Evolutionary conservation across 1,140 invertebrate species (phyloP), one percentile per base, ranked within the genome.

Genomic region (Drosophila ananassae): DNA sequence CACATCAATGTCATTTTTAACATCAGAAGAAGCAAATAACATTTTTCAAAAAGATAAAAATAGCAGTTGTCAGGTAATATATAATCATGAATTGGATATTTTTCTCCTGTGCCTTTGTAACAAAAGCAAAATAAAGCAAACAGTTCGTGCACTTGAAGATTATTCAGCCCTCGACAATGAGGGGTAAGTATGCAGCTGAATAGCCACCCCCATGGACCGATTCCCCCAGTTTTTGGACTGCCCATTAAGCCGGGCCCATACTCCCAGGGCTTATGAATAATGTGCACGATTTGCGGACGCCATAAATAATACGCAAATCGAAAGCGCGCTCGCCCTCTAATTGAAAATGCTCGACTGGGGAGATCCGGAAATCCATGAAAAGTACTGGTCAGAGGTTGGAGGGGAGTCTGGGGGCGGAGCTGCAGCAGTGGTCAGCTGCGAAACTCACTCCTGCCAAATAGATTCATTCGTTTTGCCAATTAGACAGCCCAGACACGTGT

Each of bases 221-320:
- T 22, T 34, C 30, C 39, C 44, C 57, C 37, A 24, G 32, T 17
- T 44, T 32, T 34, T 64, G 30, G 44, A 48, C 44, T 60, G 54
- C 28, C 59, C 82, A 85, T 85, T 85, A 85, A 85, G 41, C 83
- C 75, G 69, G 74, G 41, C 79, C 57, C 77, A 62, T 71, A 32
- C 44, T 32, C 60, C 39, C 47, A 64, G 63, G 66, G 82, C 82
- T 89, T 87, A 87, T 87, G 82, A 87, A 87, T 87, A 87, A 87
- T 87, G 82, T 73, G 83, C 79, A 87, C 82, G 82, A 89, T 87
- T 87, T 82, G 74, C 74, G 79, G 77, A 77, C 79, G 79, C 79
- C 79, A 87, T 87, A 87, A 87, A 87, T 87, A 87, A 87, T 87
- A 87, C 83, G 82, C 83, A 87, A 87, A 87, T 87, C 82, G 82